Evolutionary conservation across 2,113 vertebrate species (phyloP).

Genomic region (Pluvialis apricaria): DNA sequence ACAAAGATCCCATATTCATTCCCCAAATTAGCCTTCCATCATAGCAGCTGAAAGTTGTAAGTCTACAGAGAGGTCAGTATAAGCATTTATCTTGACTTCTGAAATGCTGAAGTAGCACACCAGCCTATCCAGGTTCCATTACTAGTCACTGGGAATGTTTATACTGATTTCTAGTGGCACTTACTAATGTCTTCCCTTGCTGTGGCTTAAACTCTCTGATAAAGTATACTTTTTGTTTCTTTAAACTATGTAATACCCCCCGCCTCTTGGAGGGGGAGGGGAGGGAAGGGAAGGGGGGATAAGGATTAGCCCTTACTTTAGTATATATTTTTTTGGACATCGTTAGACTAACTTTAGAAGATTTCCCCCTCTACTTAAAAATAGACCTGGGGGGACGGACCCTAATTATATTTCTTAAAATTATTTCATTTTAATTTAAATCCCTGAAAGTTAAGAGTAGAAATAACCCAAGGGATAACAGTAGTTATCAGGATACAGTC

Average conservation of each 20-base stretch:
- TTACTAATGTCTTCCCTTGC: neutral
- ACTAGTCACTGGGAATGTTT: neutral
- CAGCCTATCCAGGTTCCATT: neutral
- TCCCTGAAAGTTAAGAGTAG: neutral
- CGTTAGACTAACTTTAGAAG: neutral
- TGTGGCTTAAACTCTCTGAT: neutral
- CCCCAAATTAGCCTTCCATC: neutral
- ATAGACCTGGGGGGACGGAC: neutral
- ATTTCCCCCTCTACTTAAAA: neutral
- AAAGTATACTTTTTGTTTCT: neutral
- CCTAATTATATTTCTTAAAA: neutral
- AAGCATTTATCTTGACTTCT: neutral
- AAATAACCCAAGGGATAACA: slow-evolving; percentile 1
- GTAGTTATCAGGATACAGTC: neutral
- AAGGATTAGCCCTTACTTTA: neutral
- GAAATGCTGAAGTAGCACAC: neutral
- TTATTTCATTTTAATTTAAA: slow-evolving; percentile 42
- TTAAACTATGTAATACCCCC: neutral
- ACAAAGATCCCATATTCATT: neutral
- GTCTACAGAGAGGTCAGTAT: neutral
- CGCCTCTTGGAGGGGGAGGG: rapidly evolving
- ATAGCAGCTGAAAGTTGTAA: neutral
- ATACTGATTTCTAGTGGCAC: neutral
- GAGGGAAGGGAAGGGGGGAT: rapidly evolving
- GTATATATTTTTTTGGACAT: neutral